These are phyloP conservation scores for Meriones unguiculatus DNA, from an alignment of 2,113 vertebrate genomes.

Conservation along the genomic window DNA sequence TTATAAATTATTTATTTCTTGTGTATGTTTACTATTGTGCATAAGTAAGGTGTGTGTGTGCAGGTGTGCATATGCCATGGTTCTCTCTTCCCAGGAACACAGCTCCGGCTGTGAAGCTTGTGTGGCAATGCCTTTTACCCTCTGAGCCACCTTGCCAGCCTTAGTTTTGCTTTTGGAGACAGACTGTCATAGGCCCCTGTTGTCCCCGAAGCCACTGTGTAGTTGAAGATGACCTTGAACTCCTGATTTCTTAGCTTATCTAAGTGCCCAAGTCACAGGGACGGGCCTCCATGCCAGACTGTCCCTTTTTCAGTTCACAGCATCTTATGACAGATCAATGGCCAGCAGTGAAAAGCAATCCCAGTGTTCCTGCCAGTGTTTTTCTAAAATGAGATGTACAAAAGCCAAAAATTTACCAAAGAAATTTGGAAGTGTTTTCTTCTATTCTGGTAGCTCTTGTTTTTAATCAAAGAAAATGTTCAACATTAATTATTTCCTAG, in stretches of 20 bases:
- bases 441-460: neutral
- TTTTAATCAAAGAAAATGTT: constrained; percentile 39
- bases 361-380: neutral
- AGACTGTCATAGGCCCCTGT: neutral
- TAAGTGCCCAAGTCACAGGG: no score
- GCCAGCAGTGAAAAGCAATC: neutral
- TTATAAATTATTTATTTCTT: neutral
- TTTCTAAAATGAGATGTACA: neutral
- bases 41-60: neutral
- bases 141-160: neutral
- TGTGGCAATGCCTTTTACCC: no score
- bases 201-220: neutral
- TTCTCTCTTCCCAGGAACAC: neutral
- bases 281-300: neutral
- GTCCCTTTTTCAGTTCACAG: neutral
- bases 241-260: neutral
- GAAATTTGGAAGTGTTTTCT: neutral
- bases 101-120: neutral
- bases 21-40: neutral
- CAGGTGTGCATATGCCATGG: neutral
- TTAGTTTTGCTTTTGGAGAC: neutral
- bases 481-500: constrained; percentile 13
- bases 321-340: neutral
- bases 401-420: constrained; percentile 7
- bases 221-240: neutral